Base-by-base conservation (phyloP, 2,113 vertebrate species). In the Mormyrus lacerda region DNA sequence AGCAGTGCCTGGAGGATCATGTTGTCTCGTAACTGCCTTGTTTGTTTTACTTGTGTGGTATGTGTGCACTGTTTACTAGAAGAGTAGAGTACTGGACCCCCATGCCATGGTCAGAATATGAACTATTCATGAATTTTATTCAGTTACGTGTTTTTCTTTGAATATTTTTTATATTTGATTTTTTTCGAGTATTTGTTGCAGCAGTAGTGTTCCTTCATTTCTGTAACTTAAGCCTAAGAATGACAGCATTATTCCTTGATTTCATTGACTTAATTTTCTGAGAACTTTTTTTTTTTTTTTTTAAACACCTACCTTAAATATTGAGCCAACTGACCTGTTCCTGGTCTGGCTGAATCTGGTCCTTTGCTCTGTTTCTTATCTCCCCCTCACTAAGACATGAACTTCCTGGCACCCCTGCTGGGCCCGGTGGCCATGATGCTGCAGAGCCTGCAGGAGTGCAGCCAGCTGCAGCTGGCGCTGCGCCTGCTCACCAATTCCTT, bases 401-500 rank as follows among this genome's bases (percentile, higher is more conserved):
- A 96, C 91, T 93, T 95, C 2, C 92, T 98, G 24, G 84, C 51
- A 69, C 95, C 95, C 0, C 91, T 97, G 31, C 92, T 95, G 69
- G 91, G 69, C 3, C 97, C 97, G 47, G 93, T 98, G 91, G 89
- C 89, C 31, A 94, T 94, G 69, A 94, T 97, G 93, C 92, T 98
- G 7, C 96, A 97, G 93, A 98, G 93, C 94, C 95, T 99, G 31
- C 96, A 96, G 91, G 98, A 99, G 92, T 97, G 96, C 90, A 98
- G 97, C 92, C 98, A 99, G 90, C 95, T 96, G 47, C 96, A 98
- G 91, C 92, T 99, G 91, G 96, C 97, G 27, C 93, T 99, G 13
- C 92, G 94, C 51, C 95, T 98, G 6, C 93, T 97, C 0, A 55
- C 97, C 45, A 94, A 93, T 82, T 96, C 95, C 0, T 97, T 97